Evolutionary conservation across 2,888 invertebrate species (phyloP).

Genomic region (Myathropa florea): DNA sequence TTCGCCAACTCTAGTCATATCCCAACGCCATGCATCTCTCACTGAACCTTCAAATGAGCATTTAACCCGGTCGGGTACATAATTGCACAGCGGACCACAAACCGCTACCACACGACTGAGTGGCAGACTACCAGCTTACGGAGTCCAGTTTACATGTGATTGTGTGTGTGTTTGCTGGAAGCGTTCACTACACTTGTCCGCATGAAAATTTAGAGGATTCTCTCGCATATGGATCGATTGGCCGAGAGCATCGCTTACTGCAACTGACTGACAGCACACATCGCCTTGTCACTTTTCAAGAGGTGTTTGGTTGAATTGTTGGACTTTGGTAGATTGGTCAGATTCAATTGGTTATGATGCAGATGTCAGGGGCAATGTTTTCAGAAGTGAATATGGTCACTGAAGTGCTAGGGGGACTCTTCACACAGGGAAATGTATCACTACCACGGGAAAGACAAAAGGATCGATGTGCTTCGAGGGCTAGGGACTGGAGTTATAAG

Average conservation of each 20-base stretch:
- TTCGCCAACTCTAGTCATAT: too few relatives aligned
- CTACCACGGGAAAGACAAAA: neutral
- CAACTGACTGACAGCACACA: neutral
- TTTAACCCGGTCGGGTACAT: constrained; percentile 31
- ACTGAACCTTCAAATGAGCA: constrained; percentile 33
- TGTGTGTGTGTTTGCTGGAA: neutral
- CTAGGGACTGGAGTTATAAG: neutral
- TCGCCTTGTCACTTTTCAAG: neutral
- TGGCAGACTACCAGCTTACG: neutral
- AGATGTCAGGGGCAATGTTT: neutral
- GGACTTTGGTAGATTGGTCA: neutral
- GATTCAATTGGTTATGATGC: neutral
- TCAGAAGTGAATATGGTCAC: neutral
- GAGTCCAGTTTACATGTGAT: too few relatives aligned
- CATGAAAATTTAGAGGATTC: neutral
- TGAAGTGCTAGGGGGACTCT: neutral
- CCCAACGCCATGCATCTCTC: constrained; percentile 27
- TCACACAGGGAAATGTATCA: neutral
- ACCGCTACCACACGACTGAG: constrained; percentile 18
- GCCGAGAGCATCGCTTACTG: neutral
- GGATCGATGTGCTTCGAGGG: neutral
- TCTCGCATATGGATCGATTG: neutral
- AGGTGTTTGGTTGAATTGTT: neutral
- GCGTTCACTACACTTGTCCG: neutral
- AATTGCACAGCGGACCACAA: constrained; percentile 36